phyloP scores from a whole-genome alignment of 64 coral and sea anemone species.

The Dendronephthya gigantea region DNA sequence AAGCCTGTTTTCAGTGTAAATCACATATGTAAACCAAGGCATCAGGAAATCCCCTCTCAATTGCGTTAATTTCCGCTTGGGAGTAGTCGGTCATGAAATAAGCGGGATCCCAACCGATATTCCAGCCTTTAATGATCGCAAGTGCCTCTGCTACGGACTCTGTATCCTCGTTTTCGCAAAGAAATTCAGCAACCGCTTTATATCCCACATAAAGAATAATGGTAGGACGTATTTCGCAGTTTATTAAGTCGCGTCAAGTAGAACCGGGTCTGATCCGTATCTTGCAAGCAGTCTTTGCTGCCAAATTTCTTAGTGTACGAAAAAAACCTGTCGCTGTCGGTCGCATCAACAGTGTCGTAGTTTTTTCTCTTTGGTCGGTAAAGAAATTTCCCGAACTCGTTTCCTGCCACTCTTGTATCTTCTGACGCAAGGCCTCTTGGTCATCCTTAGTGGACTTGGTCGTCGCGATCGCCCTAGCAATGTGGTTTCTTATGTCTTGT shows the following conservation, averaged over 20 bases:
- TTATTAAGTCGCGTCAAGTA: conserved; percentile 40
- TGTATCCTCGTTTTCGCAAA: neutral
- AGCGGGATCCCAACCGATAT: conserved; percentile 30
- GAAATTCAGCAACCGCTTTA: neutral
- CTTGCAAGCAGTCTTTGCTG: neutral
- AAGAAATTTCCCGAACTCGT: conserved; percentile 16
- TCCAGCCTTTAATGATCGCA: conserved; percentile 11
- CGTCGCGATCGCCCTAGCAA: conserved; percentile 20
- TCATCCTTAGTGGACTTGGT: conserved; percentile 44
- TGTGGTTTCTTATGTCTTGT: conserved; percentile 43
- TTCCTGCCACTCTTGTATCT: conserved; percentile 26
- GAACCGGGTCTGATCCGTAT: neutral
- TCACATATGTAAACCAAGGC: conserved; percentile 40
- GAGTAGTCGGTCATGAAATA: conserved; percentile 48
- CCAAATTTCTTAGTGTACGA: neutral
- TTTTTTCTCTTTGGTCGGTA: conserved; percentile 19
- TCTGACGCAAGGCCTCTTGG: conserved; percentile 46
- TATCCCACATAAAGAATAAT: conserved; percentile 31
- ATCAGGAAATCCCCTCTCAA: conserved; percentile 29
- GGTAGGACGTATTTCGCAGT: conserved; percentile 49
- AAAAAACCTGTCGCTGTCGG: conserved; percentile 15
- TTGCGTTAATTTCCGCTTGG: conserved; percentile 38
- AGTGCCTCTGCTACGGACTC: neutral
- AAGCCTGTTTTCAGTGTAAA: conserved; percentile 29
- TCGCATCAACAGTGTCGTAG: neutral